Conservation (phyloP, 2,888 invertebrate genomes). For the Invenusta paracnida region DNA sequence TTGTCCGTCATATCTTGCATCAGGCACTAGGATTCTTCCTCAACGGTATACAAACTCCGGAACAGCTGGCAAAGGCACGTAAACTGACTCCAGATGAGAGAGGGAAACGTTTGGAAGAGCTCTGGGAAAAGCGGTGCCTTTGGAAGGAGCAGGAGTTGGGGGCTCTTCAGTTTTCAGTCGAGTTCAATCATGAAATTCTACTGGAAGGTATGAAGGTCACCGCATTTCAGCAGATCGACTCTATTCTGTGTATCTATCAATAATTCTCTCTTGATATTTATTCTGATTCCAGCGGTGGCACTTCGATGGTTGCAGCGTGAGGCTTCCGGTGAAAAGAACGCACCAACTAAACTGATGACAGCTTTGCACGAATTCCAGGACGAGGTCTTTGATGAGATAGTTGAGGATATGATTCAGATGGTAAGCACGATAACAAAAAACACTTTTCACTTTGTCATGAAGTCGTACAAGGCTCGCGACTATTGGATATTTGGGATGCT, state of each 20-base stretch:
- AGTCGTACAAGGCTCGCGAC: too few relatives aligned
- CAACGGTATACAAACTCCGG: not conserved
- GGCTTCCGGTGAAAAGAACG: not conserved
- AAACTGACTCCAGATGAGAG: not conserved
- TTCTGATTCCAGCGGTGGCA: not conserved
- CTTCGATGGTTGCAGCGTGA: not conserved
- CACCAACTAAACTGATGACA: not conserved
- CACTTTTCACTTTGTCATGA: too few relatives aligned
- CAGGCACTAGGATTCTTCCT: not conserved
- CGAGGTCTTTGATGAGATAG: not conserved
- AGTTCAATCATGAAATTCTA: not conserved
- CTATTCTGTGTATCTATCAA: not conserved
- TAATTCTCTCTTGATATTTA: not conserved
- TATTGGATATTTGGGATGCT: too few relatives aligned
- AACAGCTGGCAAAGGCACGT: not conserved
- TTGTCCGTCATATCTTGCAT: too few relatives aligned
- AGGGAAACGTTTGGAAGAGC: not conserved
- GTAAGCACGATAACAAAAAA: not conserved
- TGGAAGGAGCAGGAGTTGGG: not conserved
- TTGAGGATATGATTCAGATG: not conserved
- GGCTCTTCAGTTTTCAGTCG: not conserved
- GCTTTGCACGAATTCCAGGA: not conserved
- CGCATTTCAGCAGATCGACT: not conserved
- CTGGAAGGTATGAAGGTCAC: not conserved
- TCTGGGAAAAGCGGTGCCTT: not conserved